These are phyloP conservation scores for Oxyruncus cristatus DNA, from an alignment of 2,113 vertebrate genomes.

Conservation along the genomic window DNA sequence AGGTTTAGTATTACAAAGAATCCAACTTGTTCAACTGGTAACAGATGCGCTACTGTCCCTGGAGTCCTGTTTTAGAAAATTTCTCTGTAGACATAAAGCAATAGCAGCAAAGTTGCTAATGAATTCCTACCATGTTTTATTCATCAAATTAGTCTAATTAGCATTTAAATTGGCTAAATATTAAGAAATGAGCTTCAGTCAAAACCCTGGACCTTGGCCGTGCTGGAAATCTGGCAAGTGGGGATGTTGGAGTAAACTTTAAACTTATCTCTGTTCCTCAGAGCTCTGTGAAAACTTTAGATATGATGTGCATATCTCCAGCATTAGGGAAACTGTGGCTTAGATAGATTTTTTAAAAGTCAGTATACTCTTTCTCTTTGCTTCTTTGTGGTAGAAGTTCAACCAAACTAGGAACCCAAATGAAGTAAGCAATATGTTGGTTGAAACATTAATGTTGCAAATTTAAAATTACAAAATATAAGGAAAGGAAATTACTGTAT, in stretches of 20 bases:
- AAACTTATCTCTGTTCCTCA: conserved; percentile 19
- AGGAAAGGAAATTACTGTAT: background rate
- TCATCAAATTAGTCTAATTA: conserved; percentile 63
- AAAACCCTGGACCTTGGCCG: background rate
- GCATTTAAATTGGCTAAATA: conserved; percentile 66
- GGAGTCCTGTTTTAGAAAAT: conserved; percentile 35
- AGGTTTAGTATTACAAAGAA: background rate
- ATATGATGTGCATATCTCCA: background rate
- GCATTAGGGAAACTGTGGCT: background rate
- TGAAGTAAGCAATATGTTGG: background rate
- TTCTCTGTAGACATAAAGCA: conserved; percentile 46
- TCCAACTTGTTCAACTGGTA: background rate
- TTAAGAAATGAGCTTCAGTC: conserved; percentile 23
- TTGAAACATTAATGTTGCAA: background rate
- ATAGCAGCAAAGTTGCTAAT: conserved; percentile 15
- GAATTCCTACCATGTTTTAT: conserved; percentile 45
- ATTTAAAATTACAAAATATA: background rate
- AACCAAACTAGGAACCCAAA: fast-evolving
- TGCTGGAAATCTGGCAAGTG: background rate
- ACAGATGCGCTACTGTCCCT: conserved; percentile 37
- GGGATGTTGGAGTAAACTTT: conserved; percentile 2
- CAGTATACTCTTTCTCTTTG: background rate
- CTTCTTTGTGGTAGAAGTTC: background rate
- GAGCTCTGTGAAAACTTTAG: background rate
- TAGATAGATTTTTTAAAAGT: background rate